A percentile compares a stretch with the other conserved stretches of the same genome.
Evolutionary conservation across 2,888 invertebrate genomes (phyloP).

Genomic region (Hyalella azteca): DNA sequence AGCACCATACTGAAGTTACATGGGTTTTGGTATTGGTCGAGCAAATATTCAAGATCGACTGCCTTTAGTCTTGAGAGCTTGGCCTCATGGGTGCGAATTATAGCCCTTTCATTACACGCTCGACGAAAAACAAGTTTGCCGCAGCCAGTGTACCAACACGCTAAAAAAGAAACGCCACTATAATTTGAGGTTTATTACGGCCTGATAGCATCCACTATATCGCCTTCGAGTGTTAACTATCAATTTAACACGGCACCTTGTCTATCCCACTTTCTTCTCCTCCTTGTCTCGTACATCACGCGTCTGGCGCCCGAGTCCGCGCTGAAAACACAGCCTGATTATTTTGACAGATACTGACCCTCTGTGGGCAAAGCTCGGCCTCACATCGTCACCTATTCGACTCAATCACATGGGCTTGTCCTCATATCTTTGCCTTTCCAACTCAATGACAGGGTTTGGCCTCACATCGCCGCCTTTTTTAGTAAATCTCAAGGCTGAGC

Average conservation of each 20-base stretch:
- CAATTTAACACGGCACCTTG: constrained; percentile 36
- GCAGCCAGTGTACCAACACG: constrained; percentile 32
- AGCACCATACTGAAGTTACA: neutral
- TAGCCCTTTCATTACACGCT: constrained; percentile 34
- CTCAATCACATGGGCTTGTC: too few relatives aligned
- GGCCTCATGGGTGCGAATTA: constrained; percentile 31
- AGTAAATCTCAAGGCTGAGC: too few relatives aligned
- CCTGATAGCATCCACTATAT: constrained; percentile 36
- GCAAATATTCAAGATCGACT: constrained; percentile 36
- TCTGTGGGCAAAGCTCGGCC: too few relatives aligned
- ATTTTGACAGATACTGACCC: constrained; percentile 20
- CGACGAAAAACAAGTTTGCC: constrained; percentile 31
- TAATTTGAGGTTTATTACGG: constrained; percentile 36
- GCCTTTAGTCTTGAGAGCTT: constrained; percentile 28
- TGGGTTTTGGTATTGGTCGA: neutral
- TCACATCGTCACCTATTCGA: too few relatives aligned
- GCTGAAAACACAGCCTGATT: constrained; percentile 21
- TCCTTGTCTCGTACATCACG: constrained; percentile 30
- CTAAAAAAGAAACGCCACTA: constrained; percentile 29
- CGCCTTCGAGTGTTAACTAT: constrained; percentile 37
- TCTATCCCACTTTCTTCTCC: constrained; percentile 28
- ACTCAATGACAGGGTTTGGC: too few relatives aligned
- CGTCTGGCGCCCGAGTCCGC: neutral
- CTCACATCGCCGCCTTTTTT: too few relatives aligned
- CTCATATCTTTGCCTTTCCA: too few relatives aligned